Conservation (phyloP, 64 coral and sea anemone genomes). For the Trachythela sp. region DNA sequence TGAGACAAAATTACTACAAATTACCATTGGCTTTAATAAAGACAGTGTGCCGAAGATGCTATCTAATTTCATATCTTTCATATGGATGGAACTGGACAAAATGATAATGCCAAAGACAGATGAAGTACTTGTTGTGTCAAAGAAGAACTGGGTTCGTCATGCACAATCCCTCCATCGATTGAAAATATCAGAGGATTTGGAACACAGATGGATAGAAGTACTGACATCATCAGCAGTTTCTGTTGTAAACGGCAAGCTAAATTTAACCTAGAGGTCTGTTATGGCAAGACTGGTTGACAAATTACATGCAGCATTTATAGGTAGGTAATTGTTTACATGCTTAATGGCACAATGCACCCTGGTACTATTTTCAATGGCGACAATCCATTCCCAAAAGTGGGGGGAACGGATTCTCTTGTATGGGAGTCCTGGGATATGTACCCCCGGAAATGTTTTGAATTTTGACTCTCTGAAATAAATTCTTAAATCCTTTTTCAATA, state of each 20-base stretch:
- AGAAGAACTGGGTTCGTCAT: not conserved
- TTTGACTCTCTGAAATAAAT: no score
- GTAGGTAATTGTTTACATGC: not conserved
- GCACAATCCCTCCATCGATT: not conserved
- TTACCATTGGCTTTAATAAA: not conserved
- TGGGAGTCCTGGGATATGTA: no score
- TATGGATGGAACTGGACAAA: not conserved
- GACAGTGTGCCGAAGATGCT: not conserved
- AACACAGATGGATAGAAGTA: not conserved
- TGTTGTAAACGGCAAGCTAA: not conserved
- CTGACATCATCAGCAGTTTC: not conserved
- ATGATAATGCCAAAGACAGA: not conserved
- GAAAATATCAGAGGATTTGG: not conserved
- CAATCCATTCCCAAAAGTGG: no score
- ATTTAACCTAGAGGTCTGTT: not conserved
- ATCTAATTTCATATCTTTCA: not conserved
- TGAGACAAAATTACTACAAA: not conserved
- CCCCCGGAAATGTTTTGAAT: no score
- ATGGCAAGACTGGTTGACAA: not conserved
- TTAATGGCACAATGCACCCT: not conserved
- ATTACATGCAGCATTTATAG: not conserved
- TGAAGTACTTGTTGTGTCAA: slow-evolving; percentile 5
- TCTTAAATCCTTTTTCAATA: no score
- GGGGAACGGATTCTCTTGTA: no score
- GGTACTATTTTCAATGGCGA: no score